Evolutionary conservation across 2,113 vertebrate species (phyloP).

Genomic region (Zootoca vivipara): DNA sequence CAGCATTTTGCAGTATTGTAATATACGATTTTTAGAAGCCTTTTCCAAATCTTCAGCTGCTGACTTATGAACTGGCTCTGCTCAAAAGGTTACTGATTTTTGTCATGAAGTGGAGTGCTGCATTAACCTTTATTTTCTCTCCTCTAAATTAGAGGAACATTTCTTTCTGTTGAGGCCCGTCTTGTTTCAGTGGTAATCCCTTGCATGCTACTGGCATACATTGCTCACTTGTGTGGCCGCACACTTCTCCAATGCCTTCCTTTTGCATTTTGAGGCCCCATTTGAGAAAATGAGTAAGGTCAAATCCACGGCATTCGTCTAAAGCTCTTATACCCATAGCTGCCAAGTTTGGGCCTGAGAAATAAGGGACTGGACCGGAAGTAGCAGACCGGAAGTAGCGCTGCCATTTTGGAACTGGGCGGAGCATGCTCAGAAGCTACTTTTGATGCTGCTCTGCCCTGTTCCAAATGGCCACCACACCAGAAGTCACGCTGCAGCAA

Average conservation of each 20-base stretch:
- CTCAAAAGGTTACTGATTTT: background rate
- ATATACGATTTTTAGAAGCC: too few species aligned
- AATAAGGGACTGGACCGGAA: too few species aligned
- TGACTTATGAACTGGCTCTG: background rate
- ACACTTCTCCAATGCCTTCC: background rate
- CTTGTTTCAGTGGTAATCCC: background rate
- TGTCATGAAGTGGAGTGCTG: background rate
- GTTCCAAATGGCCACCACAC: too few species aligned
- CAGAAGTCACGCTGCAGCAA: too few species aligned
- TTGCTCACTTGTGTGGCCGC: background rate
- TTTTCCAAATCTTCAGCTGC: rapidly evolving
- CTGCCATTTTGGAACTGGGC: too few species aligned
- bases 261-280: background rate
- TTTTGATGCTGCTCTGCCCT: too few species aligned
- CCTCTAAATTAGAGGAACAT: background rate
- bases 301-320: too few species aligned
- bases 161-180: background rate
- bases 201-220: background rate
- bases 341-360: too few species aligned
- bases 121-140: background rate
- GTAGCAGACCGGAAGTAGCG: too few species aligned
- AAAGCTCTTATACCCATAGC: too few species aligned
- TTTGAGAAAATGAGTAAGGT: background rate
- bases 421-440: too few species aligned
- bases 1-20: background rate